A percentile compares a stretch with the other conserved stretches of the same genome.
These are phyloP conservation scores for Anagyrus pseudococci DNA, from an alignment of 2,888 invertebrate genomes.

Conservation along the genomic window DNA sequence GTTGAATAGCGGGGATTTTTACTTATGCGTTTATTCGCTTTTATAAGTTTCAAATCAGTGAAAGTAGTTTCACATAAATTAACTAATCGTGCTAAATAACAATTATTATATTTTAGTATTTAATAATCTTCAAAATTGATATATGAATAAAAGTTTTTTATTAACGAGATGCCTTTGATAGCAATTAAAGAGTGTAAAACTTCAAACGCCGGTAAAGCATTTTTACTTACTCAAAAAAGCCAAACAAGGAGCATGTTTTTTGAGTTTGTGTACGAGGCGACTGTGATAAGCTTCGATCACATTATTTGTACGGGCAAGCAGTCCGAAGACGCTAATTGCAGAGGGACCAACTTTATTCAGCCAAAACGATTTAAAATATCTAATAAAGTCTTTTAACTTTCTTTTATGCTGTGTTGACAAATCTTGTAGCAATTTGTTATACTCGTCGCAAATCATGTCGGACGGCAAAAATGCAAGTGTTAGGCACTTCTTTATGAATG, in stretches of 20 bases:
- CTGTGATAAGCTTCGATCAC: constrained; percentile 1
- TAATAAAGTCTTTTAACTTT: background rate
- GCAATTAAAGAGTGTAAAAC: too few species aligned
- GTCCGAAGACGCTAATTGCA: background rate
- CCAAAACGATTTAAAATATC: background rate
- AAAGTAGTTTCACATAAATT: too few species aligned
- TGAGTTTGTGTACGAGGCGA: background rate
- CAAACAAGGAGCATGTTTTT: background rate
- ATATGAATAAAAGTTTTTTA: too few species aligned
- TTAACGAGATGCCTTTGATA: too few species aligned
- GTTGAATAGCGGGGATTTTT: too few species aligned
- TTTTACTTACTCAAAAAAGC: background rate
- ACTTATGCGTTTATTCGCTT: too few species aligned
- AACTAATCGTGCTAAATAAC: too few species aligned
- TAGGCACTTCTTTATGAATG: background rate
- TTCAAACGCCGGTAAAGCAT: too few species aligned
- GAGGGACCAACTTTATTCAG: background rate
- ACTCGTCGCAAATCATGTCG: background rate
- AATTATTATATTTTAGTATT: too few species aligned
- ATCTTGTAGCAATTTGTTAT: background rate
- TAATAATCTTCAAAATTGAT: too few species aligned
- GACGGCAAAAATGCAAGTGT: background rate
- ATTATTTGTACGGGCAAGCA: background rate
- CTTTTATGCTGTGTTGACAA: background rate
- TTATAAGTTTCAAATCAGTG: too few species aligned